A percentile compares a stretch with the other conserved stretches of the same genome.
phyloP scores from a whole-genome alignment of 1,140 invertebrate genomes.

The Bathynomus jamesi region DNA sequence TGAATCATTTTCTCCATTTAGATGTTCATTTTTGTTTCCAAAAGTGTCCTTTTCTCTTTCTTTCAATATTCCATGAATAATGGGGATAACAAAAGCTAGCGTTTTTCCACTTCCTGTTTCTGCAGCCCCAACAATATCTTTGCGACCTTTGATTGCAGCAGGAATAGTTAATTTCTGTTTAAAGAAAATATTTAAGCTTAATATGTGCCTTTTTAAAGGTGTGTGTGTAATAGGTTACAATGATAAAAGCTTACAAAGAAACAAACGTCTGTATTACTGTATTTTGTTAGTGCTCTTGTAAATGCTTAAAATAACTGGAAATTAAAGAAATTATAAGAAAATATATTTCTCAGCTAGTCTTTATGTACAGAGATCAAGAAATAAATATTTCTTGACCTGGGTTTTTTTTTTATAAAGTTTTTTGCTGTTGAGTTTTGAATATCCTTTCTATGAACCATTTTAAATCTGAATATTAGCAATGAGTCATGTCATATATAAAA shows the following conservation, averaged over 20 bases:
- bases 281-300: not conserved
- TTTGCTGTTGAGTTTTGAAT: too few relatives aligned
- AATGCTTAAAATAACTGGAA: not conserved
- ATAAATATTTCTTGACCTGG: too few relatives aligned
- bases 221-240: not conserved
- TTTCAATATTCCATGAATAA: conserved; percentile 72
- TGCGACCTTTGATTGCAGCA: conserved; percentile 70
- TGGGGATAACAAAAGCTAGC: conserved; percentile 89
- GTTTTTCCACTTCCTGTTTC: conserved; percentile 98
- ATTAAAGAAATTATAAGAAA: not conserved
- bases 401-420: too few relatives aligned
- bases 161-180: conserved; percentile 49
- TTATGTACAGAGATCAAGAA: too few relatives aligned
- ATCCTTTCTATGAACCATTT: too few relatives aligned
- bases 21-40: too few relatives aligned
- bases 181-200: not conserved
- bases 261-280: not conserved
- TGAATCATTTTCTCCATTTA: not conserved
- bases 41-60: conserved; percentile 43
- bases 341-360: too few relatives aligned
- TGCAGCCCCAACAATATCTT: conserved; percentile 89
- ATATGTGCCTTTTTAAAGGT: not conserved
- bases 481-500: too few relatives aligned
- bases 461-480: too few relatives aligned
- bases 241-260: not conserved